Evolutionary conservation across 23 tunicate genomes (phyloP), one percentile per base, ranked within the genome.

Genomic region (Corella eumyota): DNA sequence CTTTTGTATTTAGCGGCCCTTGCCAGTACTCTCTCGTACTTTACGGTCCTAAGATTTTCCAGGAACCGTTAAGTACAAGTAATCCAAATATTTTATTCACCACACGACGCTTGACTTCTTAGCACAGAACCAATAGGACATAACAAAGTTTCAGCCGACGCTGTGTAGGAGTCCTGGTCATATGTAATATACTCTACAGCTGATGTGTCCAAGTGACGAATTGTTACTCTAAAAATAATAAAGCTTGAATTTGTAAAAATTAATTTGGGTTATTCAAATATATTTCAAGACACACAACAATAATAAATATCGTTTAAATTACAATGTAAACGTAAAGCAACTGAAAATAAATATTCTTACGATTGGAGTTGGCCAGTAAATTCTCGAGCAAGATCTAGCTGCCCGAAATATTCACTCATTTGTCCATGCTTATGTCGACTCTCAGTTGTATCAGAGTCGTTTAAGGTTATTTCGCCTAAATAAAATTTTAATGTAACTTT

Each of bases 101-200:
- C 96, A 73, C 96, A 88, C 30, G 78, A 74, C 17, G 96, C 96
- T 0, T 75, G 45, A 3, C 62, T 34, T 54, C 85, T 52, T 21
- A 72, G 53, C 0, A 88, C 81, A 20, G 96, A 30, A 21, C 96
- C 96, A 3, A 88, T 34, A 1, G 96, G 96, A 56, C 96, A 88
- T 50, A 58, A 68, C 25, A 88, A 46, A 27, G 68, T 73, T 2
- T 37, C 68, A 29, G 31, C 24, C 6, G 82, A 66, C 3, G 71
- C 62, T 3, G 61, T 62, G 68, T 78, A 88, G 17, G 80, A 56
- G 32, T 63, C 87, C 0, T 47, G 60, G 7, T 71, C 75, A 49
- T 70, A 77, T 4, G 78, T 71, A 0, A 86, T 34, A 33, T 67
- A 34, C 17, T 60, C 64, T 22, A 34, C 32, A n/a, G 21, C 58